A percentile compares a stretch with the other conserved stretches of the same genome.
Evolutionary conservation across 2,888 invertebrate species (phyloP).

Genomic region (Ommatoiulus sabulosus): DNA sequence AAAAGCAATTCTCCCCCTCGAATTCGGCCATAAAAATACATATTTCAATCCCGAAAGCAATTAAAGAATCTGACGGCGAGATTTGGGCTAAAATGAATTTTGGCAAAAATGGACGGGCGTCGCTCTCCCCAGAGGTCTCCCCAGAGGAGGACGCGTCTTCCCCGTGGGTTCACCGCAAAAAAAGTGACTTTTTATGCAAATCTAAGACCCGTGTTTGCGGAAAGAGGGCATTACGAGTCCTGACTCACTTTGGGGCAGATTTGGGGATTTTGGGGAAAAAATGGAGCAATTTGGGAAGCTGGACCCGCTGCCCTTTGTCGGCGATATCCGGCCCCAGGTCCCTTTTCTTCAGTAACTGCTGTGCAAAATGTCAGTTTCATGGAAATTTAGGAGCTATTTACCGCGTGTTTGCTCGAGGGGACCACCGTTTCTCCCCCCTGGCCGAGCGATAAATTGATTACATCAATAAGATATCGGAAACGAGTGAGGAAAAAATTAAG

Average conservation of each 20-base stretch:
- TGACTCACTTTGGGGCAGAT: slow-evolving; percentile 1
- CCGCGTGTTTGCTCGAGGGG: neutral
- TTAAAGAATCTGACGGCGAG: neutral
- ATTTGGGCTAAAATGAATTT: neutral
- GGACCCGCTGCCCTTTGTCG: slow-evolving; percentile 38
- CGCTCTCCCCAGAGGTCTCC: neutral
- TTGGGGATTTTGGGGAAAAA: neutral
- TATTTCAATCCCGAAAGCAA: slow-evolving; percentile 36
- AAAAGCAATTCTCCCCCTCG: neutral
- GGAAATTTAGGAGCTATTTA: slow-evolving; percentile 3
- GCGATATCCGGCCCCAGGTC: slow-evolving; percentile 30
- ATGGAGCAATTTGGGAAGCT: slow-evolving; percentile 11
- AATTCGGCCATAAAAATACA: slow-evolving; percentile 6
- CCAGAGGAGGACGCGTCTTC: neutral
- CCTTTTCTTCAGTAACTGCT: neutral
- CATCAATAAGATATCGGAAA: too few species aligned
- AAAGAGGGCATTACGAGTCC: neutral
- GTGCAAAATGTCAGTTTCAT: slow-evolving; percentile 27
- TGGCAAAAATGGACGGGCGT: neutral
- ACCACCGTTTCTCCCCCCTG: neutral
- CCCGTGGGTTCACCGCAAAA: neutral
- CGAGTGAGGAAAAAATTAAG: too few species aligned
- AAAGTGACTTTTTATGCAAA: slow-evolving; percentile 32
- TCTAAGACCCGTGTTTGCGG: neutral
- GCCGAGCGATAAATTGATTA: too few species aligned